These are phyloP conservation scores for Cryptosula pallasiana DNA, from an alignment of 2,888 invertebrate species.

Conservation along the genomic window DNA sequence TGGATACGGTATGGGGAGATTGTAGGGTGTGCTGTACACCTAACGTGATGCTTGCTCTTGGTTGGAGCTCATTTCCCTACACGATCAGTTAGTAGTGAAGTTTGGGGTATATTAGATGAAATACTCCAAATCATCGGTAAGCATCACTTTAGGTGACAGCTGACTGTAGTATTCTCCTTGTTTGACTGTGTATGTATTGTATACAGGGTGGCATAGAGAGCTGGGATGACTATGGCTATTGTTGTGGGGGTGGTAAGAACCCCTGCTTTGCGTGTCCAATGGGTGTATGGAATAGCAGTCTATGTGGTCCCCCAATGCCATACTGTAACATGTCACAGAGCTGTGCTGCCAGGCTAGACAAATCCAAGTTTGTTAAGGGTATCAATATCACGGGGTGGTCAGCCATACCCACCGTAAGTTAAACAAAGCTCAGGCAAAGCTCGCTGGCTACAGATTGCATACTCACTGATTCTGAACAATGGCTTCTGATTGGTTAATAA, in stretches of 20 bases:
- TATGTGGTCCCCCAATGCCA: conserved; percentile 40
- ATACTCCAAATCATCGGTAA: too few species aligned
- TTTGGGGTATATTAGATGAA: too few species aligned
- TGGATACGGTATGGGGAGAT: conserved; percentile 28
- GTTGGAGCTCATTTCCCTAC: too few species aligned
- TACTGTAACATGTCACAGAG: conserved; percentile 41
- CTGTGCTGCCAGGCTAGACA: conserved; percentile 38
- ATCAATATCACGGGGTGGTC: conserved; percentile 40
- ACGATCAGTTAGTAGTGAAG: background rate
- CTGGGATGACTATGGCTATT: conserved; percentile 38
- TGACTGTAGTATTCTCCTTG: too few species aligned
- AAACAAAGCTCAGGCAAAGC: background rate
- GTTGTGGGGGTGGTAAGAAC: conserved; percentile 36
- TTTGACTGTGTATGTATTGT: too few species aligned
- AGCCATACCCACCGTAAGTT: conserved; percentile 35
- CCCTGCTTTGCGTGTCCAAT: conserved; percentile 39
- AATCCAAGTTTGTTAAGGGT: conserved; percentile 38
- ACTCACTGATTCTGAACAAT: too few species aligned
- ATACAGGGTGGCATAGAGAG: conserved; percentile 39
- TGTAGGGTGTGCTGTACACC: too few species aligned
- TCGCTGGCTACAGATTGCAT: too few species aligned
- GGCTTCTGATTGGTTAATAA: too few species aligned
- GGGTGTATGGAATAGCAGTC: conserved; percentile 38
- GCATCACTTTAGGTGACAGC: too few species aligned
- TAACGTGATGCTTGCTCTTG: too few species aligned